Conservation (phyloP, 2,888 invertebrate species). For the Aphidius colemani region DNA sequence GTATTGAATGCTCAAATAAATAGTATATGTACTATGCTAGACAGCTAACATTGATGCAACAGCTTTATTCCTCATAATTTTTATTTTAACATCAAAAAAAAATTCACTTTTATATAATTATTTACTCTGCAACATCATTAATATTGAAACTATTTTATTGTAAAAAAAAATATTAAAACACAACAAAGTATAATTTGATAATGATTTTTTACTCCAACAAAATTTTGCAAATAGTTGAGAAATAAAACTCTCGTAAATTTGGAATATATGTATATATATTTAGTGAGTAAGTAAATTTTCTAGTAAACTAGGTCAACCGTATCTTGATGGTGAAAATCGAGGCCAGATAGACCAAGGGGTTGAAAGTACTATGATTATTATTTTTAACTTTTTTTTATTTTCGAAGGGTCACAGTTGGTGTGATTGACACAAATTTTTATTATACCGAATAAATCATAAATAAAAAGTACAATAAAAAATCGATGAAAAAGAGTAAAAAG, state of each 20-base stretch:
- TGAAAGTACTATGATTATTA: not conserved
- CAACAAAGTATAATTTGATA: no score
- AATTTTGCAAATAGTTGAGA: no score
- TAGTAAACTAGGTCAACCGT: no score
- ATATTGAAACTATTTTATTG: not conserved
- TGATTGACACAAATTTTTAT: not conserved
- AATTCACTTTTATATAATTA: not conserved
- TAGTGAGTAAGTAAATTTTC: no score
- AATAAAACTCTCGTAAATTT: no score
- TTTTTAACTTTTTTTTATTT: not conserved
- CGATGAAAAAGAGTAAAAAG: not conserved
- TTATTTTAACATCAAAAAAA: not conserved
- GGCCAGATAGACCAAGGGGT: no score
- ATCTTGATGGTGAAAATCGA: no score
- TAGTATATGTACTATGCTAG: conserved; percentile 3
- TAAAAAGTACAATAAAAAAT: not conserved
- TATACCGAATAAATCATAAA: not conserved
- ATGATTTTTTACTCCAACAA: no score
- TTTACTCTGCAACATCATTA: no score
- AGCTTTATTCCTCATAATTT: not conserved
- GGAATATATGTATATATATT: no score
- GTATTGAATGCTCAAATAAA: not conserved
- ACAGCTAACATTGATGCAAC: conserved; percentile 29
- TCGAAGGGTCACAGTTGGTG: not conserved
- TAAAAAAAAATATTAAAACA: no score